These are phyloP conservation scores for Clanis bilineata DNA, from an alignment of 2,888 invertebrate species.

Conservation along the genomic window DNA sequence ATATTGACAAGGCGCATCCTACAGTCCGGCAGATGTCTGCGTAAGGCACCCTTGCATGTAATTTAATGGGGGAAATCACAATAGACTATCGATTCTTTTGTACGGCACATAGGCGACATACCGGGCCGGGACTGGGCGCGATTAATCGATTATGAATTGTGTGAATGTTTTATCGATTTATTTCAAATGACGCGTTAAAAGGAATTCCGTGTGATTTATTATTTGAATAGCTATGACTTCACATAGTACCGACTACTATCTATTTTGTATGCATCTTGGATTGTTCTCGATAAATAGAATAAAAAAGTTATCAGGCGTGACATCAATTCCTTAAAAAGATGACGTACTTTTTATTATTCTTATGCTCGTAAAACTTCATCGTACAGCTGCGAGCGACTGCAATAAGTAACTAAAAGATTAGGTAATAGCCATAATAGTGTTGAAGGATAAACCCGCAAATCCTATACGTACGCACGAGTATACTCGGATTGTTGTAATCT, in stretches of 20 bases:
- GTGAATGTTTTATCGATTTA: neutral
- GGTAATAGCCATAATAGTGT: neutral
- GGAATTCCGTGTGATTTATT: neutral
- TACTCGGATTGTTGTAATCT: neutral
- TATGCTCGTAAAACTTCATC: no score
- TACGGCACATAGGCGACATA: constrained; percentile 50
- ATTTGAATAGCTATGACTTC: neutral
- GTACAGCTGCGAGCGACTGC: no score
- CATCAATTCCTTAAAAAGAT: no score
- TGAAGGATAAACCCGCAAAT: neutral
- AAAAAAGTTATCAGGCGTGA: no score
- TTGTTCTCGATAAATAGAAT: no score
- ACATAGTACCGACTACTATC: neutral
- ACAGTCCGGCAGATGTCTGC: constrained; percentile 67
- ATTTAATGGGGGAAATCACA: constrained; percentile 73
- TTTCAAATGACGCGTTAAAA: neutral
- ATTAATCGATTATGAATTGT: neutral
- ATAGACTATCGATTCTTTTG: constrained; percentile 69
- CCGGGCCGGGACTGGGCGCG: constrained; percentile 20
- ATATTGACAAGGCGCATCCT: constrained; percentile 70
- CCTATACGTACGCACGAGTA: neutral
- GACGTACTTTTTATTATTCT: no score
- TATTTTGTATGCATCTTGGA: neutral
- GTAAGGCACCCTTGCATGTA: constrained; percentile 61
- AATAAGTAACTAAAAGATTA: no score